phyloP scores from a whole-genome alignment of 2,888 invertebrate species.

The Leucophenga maculata region DNA sequence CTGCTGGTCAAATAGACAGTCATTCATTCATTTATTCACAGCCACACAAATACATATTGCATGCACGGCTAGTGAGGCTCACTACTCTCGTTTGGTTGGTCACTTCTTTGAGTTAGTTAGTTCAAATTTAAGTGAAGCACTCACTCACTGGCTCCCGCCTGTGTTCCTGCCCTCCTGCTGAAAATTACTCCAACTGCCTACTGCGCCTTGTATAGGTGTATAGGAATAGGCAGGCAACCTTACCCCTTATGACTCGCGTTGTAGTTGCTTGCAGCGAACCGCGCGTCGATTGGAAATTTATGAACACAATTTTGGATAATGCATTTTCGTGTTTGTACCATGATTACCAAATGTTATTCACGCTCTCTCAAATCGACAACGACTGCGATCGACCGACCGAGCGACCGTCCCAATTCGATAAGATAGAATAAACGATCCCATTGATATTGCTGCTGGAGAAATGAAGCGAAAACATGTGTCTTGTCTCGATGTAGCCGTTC shows the following conservation, averaged over 20 bases:
- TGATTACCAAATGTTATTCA: slow-evolving; percentile 70
- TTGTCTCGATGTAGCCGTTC: neutral
- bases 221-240: neutral
- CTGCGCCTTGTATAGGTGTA: neutral
- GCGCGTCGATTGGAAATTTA: slow-evolving; percentile 70
- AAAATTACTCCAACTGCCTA: neutral
- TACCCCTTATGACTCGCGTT: neutral
- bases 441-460: too few species aligned
- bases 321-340: slow-evolving; percentile 71
- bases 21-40: slow-evolving; percentile 52
- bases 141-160: neutral
- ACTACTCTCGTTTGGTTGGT: neutral
- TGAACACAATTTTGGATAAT: slow-evolving; percentile 72
- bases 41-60: slow-evolving; percentile 24
- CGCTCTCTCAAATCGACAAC: slow-evolving; percentile 62
- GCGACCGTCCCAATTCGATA: too few species aligned
- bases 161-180: neutral
- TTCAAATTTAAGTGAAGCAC: too few species aligned
- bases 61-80: neutral
- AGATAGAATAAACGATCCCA: too few species aligned
- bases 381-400: neutral
- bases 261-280: slow-evolving; percentile 31
- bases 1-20: slow-evolving; percentile 51
- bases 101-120: too few species aligned
- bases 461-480: too few species aligned